Evolutionary conservation across 53 echinoderm and acorn worm species (phyloP).

Genomic region (Stichopus horrens): DNA sequence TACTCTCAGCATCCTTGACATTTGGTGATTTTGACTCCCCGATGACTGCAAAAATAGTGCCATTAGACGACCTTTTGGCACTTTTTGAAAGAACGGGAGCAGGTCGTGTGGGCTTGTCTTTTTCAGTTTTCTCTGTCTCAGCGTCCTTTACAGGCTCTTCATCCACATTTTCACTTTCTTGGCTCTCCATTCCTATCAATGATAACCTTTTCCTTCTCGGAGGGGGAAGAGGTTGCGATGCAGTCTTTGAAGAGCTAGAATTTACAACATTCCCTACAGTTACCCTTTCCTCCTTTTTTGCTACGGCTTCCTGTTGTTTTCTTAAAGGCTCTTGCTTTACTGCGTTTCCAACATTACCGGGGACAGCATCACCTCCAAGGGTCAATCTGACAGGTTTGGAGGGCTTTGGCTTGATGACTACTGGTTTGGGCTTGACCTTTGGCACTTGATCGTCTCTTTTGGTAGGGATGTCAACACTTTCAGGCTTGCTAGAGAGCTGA

Average conservation of each 20-base stretch:
- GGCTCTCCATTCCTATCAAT: slow-evolving; percentile 1
- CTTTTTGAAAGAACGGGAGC: neutral
- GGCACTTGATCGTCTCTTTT: neutral
- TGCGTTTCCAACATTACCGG: neutral
- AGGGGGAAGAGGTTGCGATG: slow-evolving; percentile 26
- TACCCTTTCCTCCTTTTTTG: neutral
- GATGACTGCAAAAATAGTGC: slow-evolving; percentile 18
- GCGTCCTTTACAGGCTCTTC: neutral
- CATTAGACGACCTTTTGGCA: slow-evolving; percentile 6
- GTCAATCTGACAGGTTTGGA: neutral
- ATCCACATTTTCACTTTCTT: neutral
- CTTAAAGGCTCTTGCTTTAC: neutral
- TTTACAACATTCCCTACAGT: neutral
- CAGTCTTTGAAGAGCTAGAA: neutral
- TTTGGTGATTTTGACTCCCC: slow-evolving; percentile 10
- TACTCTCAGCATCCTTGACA: neutral
- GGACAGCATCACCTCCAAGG: neutral
- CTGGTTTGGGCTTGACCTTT: neutral
- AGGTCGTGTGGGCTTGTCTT: slow-evolving; percentile 5
- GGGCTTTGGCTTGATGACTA: neutral
- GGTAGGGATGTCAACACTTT: neutral
- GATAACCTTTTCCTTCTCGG: slow-evolving; percentile 25
- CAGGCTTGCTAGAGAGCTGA: neutral
- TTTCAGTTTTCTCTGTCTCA: neutral
- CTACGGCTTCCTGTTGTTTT: neutral